Evolutionary conservation across 2,797 vertebrate species (phyloP).

Genomic region (Enteromius radiatus): DNA sequence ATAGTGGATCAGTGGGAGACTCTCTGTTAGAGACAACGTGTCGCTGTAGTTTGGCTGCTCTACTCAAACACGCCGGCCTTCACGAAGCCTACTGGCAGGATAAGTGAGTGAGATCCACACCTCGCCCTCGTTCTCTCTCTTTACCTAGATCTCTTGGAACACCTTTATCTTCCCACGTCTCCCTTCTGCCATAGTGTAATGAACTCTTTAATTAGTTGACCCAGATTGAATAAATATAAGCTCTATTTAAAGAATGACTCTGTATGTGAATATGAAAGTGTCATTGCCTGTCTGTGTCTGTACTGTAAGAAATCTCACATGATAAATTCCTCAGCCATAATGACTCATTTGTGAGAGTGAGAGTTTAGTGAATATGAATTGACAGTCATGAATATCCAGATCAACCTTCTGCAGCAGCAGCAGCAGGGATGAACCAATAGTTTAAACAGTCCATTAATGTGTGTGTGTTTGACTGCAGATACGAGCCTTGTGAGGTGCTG

Average conservation of each 20-base stretch:
- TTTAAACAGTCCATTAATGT: slow-evolving; percentile 8
- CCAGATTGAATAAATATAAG: slow-evolving; percentile 12
- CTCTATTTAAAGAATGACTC: slow-evolving; percentile 16
- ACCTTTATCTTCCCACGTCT: background rate
- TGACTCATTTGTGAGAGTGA: slow-evolving; percentile 27
- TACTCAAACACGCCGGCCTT: slow-evolving; percentile 82
- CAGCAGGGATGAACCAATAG: background rate
- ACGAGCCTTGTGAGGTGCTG: slow-evolving; percentile 80
- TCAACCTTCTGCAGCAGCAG: background rate
- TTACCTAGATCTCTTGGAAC: slow-evolving; percentile 14
- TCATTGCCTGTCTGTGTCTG: background rate
- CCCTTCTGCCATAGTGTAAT: background rate
- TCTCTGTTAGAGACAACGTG: slow-evolving; percentile 78
- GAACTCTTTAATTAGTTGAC: slow-evolving; percentile 37
- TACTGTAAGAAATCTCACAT: background rate
- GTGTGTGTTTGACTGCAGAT: slow-evolving; percentile 66
- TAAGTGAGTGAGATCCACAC: slow-evolving; percentile 66
- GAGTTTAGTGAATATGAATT: slow-evolving; percentile 22
- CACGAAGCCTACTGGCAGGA: slow-evolving; percentile 79
- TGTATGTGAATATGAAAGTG: slow-evolving; percentile 29
- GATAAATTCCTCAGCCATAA: slow-evolving; percentile 15
- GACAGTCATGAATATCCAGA: slow-evolving; percentile 23
- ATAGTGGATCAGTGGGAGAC: slow-evolving; percentile 70
- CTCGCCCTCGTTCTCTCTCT: slow-evolving; percentile 1
- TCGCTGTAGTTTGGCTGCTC: slow-evolving; percentile 80